Evolutionary conservation across 2,797 vertebrate species (phyloP).

Genomic region (Melanotaenia pygmaea): DNA sequence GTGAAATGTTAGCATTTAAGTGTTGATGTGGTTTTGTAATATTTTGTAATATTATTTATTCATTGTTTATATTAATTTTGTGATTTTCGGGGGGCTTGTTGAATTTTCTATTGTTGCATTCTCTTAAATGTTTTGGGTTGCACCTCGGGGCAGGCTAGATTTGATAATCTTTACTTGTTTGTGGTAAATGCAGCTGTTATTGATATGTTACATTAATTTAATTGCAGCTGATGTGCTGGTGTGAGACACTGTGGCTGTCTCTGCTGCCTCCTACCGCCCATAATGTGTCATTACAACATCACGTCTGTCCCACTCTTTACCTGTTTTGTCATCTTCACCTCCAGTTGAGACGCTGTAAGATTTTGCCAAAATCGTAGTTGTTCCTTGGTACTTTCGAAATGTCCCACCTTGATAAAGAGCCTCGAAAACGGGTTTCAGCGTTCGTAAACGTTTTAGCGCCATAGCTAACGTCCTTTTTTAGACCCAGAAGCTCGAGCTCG

Average conservation of each 20-base stretch:
- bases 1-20: too few species aligned
- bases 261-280: slow-evolving; percentile 45
- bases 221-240: neutral
- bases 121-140: too few species aligned
- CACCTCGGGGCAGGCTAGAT: too few species aligned
- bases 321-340: slow-evolving; percentile 24
- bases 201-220: too few species aligned
- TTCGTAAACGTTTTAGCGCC: slow-evolving; percentile 29
- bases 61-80: too few species aligned
- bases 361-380: neutral
- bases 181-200: too few species aligned
- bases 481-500: neutral
- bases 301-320: slow-evolving; percentile 21
- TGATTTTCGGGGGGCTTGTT: too few species aligned
- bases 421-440: neutral
- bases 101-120: too few species aligned
- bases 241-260: neutral
- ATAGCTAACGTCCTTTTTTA: slow-evolving; percentile 22
- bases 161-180: too few species aligned
- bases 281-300: neutral
- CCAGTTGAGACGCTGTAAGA: slow-evolving; percentile 19
- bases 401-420: neutral
- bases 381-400: neutral
- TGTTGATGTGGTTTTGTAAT: too few species aligned
- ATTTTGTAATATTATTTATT: too few species aligned